Evolutionary conservation across 2,888 invertebrate species (phyloP).

Genomic region (Augiades crinisus): DNA sequence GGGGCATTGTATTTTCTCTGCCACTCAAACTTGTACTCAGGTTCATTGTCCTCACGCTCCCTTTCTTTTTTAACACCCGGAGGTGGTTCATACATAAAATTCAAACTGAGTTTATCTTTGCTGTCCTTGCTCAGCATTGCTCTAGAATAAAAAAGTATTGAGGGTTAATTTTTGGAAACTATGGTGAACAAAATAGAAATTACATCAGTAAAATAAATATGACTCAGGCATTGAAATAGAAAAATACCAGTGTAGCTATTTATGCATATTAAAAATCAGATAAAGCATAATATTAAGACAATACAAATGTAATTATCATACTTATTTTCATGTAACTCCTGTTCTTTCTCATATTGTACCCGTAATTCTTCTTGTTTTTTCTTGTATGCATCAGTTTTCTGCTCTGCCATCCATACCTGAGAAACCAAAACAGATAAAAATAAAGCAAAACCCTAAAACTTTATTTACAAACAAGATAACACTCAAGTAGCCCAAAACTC

Average conservation of each 20-base stretch:
- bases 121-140: conserved; percentile 98
- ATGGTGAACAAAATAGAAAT: too few relatives aligned
- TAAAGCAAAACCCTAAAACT: not conserved
- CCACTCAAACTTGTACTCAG: conserved; percentile 99
- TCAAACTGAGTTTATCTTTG: conserved; percentile 98
- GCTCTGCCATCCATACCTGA: conserved; percentile 99
- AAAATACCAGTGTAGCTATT: too few relatives aligned
- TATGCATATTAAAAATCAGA: too few relatives aligned
- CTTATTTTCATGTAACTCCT: conserved; percentile 98
- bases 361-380: conserved; percentile 98
- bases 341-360: conserved; percentile 99
- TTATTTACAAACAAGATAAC: too few relatives aligned
- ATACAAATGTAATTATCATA: too few relatives aligned
- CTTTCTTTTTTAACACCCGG: conserved; percentile 97
- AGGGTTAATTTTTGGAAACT: not conserved
- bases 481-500: too few relatives aligned
- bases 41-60: conserved; percentile 95
- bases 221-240: too few relatives aligned
- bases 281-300: too few relatives aligned
- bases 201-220: conserved; percentile 10
- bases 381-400: conserved; percentile 97
- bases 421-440: too few relatives aligned
- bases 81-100: conserved; percentile 99
- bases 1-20: conserved; percentile 99
- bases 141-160: conserved; percentile 66